Percentiles rank a stretch among this genome's conserved stretches.
These are phyloP conservation scores for Odontomachus brunneus DNA, from an alignment of 1,140 invertebrate species.

Conservation along the genomic window DNA sequence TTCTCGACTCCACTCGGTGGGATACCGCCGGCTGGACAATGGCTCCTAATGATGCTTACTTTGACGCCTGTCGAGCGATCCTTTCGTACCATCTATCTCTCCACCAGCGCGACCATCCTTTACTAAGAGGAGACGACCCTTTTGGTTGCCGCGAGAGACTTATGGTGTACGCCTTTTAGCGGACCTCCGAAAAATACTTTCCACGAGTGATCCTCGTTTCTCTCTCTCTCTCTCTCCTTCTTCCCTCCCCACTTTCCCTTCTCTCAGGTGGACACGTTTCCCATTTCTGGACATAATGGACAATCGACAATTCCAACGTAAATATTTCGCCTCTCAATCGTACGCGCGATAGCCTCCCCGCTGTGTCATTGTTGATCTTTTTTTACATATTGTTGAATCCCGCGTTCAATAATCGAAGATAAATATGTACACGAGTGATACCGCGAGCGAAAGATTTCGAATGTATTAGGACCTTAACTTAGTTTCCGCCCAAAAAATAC, in stretches of 20 bases:
- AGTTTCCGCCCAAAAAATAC: too few relatives aligned
- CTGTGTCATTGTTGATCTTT: not conserved
- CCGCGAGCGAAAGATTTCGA: not conserved
- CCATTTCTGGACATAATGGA: slow-evolving; percentile 25
- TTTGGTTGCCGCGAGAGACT: not conserved
- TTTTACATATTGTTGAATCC: not conserved
- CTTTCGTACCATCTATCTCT: slow-evolving; percentile 44
- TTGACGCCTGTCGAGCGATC: slow-evolving; percentile 28
- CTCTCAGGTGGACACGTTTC: slow-evolving; percentile 2
- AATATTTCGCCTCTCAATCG: not conserved
- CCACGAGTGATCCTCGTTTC: not conserved
- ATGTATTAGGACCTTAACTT: too few relatives aligned
- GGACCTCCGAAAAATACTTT: slow-evolving; percentile 46
- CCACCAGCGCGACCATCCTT: slow-evolving; percentile 6
- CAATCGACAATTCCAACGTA: slow-evolving; percentile 16
- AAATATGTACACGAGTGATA: not conserved
- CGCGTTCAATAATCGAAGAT: not conserved
- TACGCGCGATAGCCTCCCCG: not conserved
- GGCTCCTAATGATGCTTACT: slow-evolving; percentile 60
- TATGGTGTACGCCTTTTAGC: not conserved
- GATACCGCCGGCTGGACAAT: slow-evolving; percentile 59
- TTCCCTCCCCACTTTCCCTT: too few relatives aligned
- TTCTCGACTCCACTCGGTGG: not conserved
- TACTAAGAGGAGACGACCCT: not conserved
- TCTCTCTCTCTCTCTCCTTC: not conserved